A percentile compares a stretch with the other conserved stretches of the same genome.
These are phyloP conservation scores for Aphidius gifuensis DNA, from an alignment of 1,140 invertebrate genomes.

Conservation along the genomic window DNA sequence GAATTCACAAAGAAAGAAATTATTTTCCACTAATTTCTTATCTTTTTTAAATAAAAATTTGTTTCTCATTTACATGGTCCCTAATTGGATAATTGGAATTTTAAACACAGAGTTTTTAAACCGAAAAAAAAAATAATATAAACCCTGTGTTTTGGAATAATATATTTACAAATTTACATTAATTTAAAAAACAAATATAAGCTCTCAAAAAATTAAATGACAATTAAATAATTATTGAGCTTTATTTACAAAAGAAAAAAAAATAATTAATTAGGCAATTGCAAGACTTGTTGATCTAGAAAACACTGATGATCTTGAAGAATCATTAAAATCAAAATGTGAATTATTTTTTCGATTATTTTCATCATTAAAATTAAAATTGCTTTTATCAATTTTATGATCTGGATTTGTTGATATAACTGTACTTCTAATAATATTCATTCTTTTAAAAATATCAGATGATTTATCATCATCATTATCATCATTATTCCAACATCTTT, in stretches of 20 bases:
- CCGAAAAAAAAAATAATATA: neutral
- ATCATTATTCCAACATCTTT: conserved; percentile 32
- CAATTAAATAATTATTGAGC: neutral
- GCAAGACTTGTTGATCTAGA: conserved; percentile 42
- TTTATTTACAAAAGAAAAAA: no score
- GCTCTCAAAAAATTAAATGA: neutral
- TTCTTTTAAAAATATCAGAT: conserved; percentile 32
- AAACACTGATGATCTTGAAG: conserved; percentile 38
- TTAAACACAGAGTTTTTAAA: conserved; percentile 1
- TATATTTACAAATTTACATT: neutral
- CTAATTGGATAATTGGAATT: conserved; percentile 10
- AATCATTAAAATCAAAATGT: conserved; percentile 38
- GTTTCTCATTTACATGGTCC: conserved; percentile 10
- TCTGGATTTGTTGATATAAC: conserved; percentile 62
- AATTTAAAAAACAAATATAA: neutral
- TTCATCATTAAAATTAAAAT: neutral
- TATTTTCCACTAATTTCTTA: no score
- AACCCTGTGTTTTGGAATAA: neutral
- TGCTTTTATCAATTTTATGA: conserved; percentile 31
- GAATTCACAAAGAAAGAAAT: neutral
- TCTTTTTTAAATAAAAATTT: neutral
- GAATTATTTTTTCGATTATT: conserved; percentile 22
- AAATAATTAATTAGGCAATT: conserved; percentile 30
- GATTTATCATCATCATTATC: conserved; percentile 18
- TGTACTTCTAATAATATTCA: conserved; percentile 53